Conservation (phyloP, 2,797 vertebrate genomes). For the Xiphophorus birchmanni region DNA sequence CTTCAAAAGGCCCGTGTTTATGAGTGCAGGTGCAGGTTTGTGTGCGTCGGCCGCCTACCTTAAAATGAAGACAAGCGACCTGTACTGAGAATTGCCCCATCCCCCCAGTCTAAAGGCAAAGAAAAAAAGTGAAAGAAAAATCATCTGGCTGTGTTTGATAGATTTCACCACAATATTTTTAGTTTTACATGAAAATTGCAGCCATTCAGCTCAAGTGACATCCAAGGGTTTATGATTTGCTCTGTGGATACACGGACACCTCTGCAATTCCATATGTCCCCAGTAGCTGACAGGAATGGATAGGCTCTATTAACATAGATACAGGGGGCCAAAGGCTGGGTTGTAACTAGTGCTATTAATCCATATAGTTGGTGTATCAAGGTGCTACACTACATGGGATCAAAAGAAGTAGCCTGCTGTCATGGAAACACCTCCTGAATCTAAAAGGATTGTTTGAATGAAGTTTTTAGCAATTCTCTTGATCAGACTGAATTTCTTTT, state of each 20-base stretch:
- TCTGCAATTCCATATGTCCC: conserved; percentile 81
- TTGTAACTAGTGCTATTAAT: conserved; percentile 86
- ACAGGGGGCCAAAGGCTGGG: conserved; percentile 76
- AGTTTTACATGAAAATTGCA: conserved; percentile 73
- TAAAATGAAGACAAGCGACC: conserved; percentile 70
- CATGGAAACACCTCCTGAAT: conserved; percentile 54
- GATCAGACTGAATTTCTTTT: conserved; percentile 20
- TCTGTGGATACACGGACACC: conserved; percentile 74
- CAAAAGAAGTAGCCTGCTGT: conserved; percentile 67
- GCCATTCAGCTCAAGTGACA: conserved; percentile 65
- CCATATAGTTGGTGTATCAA: conserved; percentile 83
- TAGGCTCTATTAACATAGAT: conserved; percentile 84
- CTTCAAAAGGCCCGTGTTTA: conserved; percentile 18
- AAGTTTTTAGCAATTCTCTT: conserved; percentile 23
- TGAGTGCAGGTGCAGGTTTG: conserved; percentile 2
- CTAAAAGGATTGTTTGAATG: conserved; percentile 56
- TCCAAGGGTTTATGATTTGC: conserved; percentile 71
- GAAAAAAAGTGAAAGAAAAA: conserved; percentile 23
- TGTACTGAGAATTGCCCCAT: conserved; percentile 40
- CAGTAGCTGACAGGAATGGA: conserved; percentile 86
- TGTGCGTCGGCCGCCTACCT: conserved; percentile 29
- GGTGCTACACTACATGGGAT: conserved; percentile 65
- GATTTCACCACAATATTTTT: conserved; percentile 67
- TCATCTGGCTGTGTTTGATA: conserved; percentile 55
- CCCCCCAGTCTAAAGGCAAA: conserved; percentile 16